These are phyloP conservation scores for Philaenus spumarius DNA, from an alignment of 1,140 invertebrate species.

Conservation along the genomic window DNA sequence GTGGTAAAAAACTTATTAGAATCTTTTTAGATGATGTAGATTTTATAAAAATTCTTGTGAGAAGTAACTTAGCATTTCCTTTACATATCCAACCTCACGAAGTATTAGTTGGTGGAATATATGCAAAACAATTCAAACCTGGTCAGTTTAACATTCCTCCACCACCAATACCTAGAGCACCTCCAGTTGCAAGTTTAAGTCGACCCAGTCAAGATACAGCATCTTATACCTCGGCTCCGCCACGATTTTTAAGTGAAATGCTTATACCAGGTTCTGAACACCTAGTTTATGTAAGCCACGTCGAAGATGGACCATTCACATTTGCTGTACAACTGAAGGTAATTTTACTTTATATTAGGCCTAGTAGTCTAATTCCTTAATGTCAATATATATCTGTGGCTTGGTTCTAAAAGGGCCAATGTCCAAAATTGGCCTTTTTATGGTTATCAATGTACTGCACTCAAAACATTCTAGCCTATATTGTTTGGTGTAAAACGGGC, in stretches of 20 bases:
- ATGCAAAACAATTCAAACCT: constrained; percentile 15
- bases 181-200: neutral
- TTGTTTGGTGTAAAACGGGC: too few species aligned
- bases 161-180: neutral
- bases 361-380: too few species aligned
- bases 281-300: constrained; percentile 60
- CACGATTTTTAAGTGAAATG: constrained; percentile 47
- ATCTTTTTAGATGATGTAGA: neutral
- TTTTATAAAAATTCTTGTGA: neutral
- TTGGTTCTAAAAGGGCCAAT: too few species aligned
- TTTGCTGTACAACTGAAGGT: constrained; percentile 63
- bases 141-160: neutral
- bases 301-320: constrained; percentile 64
- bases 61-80: neutral
- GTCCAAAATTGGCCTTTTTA: too few species aligned
- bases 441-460: too few species aligned
- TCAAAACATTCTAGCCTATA: too few species aligned
- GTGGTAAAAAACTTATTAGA: neutral
- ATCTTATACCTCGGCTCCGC: constrained; percentile 37
- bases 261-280: constrained; percentile 52
- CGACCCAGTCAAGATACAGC: constrained; percentile 17
- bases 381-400: too few species aligned
- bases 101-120: neutral
- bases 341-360: neutral
- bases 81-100: constrained; percentile 25